Percentiles rank a stretch among this genome's conserved stretches.
These are phyloP conservation scores for Campaea margaritaria DNA, from an alignment of 2,888 invertebrate species.

Conservation along the genomic window DNA sequence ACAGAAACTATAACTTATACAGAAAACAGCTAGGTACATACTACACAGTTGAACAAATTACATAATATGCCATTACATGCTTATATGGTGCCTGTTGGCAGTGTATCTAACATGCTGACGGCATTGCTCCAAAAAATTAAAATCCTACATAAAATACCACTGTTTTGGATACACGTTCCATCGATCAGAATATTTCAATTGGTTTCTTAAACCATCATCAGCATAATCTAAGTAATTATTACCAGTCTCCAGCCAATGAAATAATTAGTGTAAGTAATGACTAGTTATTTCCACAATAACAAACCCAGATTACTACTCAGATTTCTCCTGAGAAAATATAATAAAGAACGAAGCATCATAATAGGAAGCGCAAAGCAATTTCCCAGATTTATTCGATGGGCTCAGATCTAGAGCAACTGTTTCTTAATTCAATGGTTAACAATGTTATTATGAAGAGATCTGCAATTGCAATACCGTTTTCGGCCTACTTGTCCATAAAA, in stretches of 20 bases:
- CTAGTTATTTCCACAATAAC: slow-evolving; percentile 44
- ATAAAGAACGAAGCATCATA: slow-evolving; percentile 62
- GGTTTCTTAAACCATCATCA: background rate
- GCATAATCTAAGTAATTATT: slow-evolving; percentile 5
- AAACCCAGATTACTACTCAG: slow-evolving; percentile 61
- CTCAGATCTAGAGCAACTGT: slow-evolving; percentile 70
- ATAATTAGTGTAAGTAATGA: background rate
- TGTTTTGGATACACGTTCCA: too few relatives aligned
- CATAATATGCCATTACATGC: too few relatives aligned
- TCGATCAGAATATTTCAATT: too few relatives aligned
- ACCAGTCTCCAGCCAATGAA: background rate
- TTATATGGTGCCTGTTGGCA: too few relatives aligned
- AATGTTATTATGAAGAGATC: slow-evolving; percentile 57
- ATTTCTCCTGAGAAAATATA: slow-evolving; percentile 71
- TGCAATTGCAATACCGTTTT: slow-evolving; percentile 60
- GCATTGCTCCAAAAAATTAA: too few relatives aligned
- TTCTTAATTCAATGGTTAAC: slow-evolving; percentile 67
- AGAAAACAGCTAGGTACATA: too few relatives aligned
- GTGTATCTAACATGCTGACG: too few relatives aligned
- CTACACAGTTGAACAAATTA: too few relatives aligned
- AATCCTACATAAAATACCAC: too few relatives aligned
- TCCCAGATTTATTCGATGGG: slow-evolving; percentile 72
- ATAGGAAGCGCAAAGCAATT: slow-evolving; percentile 70
- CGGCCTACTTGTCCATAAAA: slow-evolving; percentile 63
- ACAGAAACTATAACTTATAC: too few relatives aligned